Evolutionary conservation across 35 echinoderm and acorn worm genomes (phyloP), one percentile per base, ranked within the genome.

Genomic region (Ptychodera flava): DNA sequence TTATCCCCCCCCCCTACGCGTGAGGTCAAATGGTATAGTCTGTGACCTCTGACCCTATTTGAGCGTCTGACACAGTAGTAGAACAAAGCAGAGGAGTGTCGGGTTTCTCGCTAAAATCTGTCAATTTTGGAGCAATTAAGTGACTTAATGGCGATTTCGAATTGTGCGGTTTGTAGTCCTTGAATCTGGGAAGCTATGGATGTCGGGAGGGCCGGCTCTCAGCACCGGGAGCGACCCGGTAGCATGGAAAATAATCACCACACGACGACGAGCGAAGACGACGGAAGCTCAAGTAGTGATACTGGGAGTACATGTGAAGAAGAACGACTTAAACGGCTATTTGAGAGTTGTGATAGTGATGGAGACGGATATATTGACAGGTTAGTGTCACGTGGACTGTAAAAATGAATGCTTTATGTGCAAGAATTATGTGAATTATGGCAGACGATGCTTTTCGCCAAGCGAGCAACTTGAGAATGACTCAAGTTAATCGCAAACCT

Each of bases 291-390:
- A 6, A 64, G 45, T 22, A 64, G 45, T 64, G 82, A 83, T 83
- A 36, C 82, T 37, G 37, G 33, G 52, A 93, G 92, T 78, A 85
- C 88, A 34, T 38, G 78, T 0, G 88, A 89, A 15, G 87, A 93
- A 35, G 92, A 89, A 28, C 84, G 85, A 76, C 36, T 93, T 52
- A 81, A 84, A 79, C 31, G 92, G 35, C 79, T 93, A 28, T 93
- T 93, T 30, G 88, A 93, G 35, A 90, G 87, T 31, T 93, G 92
- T 52, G 92, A 93, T 33, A 93, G 84, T 22, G 92, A 93, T 78
- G 92, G 92, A 15, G 92, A 93, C 86, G 92, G 92, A 16, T 93
- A 85, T 35, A 93, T 93, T 82, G 92, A 93, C 77, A 80, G 92
- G 92, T 93, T 89, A 31, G 92, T 85, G 28, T 0, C 14, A 10